Base-by-base conservation (phyloP, 1,140 invertebrate species). In the Sycophaga agraensis region DNA sequence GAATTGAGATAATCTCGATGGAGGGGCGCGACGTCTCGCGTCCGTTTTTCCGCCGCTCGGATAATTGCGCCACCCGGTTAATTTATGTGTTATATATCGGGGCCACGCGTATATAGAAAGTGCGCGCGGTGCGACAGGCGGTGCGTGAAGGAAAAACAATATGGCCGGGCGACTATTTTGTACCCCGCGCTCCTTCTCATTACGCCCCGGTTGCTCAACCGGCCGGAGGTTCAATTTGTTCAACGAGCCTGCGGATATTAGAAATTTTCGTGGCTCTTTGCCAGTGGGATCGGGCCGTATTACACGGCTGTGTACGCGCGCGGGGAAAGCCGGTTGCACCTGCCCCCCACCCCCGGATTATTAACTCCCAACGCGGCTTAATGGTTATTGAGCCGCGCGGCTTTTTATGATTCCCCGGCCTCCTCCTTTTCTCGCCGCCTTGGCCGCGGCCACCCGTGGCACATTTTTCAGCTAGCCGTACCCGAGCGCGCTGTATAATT, bases 81-180 rank as follows among this genome's bases (percentile, higher is more conserved):
- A 45, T 45, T 45, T 56, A 56, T 56, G 53, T 40, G 28, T 26
- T 34, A 45, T 45, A 34, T 56, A 28, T 17, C 50, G 31, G 8
- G 37, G 35, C 16, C 37, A 6, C 28, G 53, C 21, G 34, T 45
- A 45, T 56, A 45, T 56, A 45, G 28, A 56, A 54, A 42, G 28
- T 28, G 37, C 40, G 26, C n/a, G n/a, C n/a, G n/a, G n/a, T n/a
- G n/a, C 53, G 39, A 40, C 39, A 53, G 22, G 21, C 37, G 37
- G 40, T 26, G 50, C 50, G 37, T 53, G 50, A 53, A 53, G 50
- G 12, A 53, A 53, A 53, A 40, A 53, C 50, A 56, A 56, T 45
- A 17, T n/a, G 0, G 9, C n/a, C 24, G 17, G 40, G 16, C 43
- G 40, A 39, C 45, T 45, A 56, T 56, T 56, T 45, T 19, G 40